phyloP scores from a whole-genome alignment of 2,888 invertebrate genomes.

The Limnephilus rhombicus region DNA sequence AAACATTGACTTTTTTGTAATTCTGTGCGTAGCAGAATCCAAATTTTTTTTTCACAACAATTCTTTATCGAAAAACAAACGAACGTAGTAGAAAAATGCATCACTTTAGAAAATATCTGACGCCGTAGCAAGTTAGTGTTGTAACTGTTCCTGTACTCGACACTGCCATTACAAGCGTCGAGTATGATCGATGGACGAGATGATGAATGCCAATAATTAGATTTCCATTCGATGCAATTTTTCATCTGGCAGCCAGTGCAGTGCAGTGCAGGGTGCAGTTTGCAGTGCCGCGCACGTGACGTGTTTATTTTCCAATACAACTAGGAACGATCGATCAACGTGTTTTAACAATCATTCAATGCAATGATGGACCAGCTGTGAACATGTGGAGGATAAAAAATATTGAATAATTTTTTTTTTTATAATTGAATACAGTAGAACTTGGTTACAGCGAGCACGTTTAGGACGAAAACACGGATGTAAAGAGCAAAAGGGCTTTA shows the following conservation, averaged over 20 bases:
- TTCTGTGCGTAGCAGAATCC: too few species aligned
- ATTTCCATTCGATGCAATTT: slow-evolving; percentile 27
- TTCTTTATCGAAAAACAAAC: background rate
- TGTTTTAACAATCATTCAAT: background rate
- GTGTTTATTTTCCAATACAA: background rate
- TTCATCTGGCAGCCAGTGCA: background rate
- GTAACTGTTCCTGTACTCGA: background rate
- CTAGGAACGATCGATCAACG: background rate
- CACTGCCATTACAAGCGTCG: background rate
- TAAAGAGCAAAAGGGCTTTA: background rate
- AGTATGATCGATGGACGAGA: slow-evolving; percentile 1
- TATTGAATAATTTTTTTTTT: too few species aligned
- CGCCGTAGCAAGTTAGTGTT: background rate
- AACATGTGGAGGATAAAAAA: background rate
- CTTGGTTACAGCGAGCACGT: too few species aligned
- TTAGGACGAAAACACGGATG: background rate
- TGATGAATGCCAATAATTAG: slow-evolving; percentile 19
- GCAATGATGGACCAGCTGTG: background rate
- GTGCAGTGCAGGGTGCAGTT: background rate
- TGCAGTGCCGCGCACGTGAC: background rate
- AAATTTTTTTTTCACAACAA: background rate
- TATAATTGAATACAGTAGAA: too few species aligned
- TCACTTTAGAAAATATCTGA: background rate
- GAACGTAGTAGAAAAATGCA: background rate
- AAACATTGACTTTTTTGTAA: too few species aligned